Evolutionary conservation across 2,888 invertebrate genomes (phyloP).

Genomic region (Troglohyphantes excavatus): DNA sequence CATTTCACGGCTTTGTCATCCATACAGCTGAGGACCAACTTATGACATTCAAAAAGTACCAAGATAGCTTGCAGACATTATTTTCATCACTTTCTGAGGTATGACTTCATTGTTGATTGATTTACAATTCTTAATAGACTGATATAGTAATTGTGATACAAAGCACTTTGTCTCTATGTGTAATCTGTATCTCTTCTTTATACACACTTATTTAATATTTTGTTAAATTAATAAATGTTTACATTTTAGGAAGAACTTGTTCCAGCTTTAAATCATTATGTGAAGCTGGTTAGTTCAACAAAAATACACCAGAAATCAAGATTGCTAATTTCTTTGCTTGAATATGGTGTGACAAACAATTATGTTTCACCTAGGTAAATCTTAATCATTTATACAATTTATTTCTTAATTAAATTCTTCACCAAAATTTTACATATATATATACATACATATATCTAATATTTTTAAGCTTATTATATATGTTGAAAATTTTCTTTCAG

Average conservation of each 20-base stretch:
- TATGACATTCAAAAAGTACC: constrained; percentile 87
- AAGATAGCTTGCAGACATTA: constrained; percentile 87
- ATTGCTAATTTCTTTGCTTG: constrained; percentile 89
- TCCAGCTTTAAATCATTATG: constrained; percentile 88
- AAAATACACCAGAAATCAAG: constrained; percentile 90
- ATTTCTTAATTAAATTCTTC: too few relatives aligned
- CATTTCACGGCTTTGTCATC: constrained; percentile 93
- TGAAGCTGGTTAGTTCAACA: constrained; percentile 88
- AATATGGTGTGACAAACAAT: constrained; percentile 88
- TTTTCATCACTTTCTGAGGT: constrained; percentile 82
- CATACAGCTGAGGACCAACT: constrained; percentile 88
- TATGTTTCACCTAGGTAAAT: constrained; percentile 89
- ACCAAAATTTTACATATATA: too few relatives aligned
- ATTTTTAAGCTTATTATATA: too few relatives aligned
- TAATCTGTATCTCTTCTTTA: too few relatives aligned
- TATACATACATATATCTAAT: too few relatives aligned
- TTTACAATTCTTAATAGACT: not conserved
- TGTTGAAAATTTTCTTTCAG: constrained; percentile 83
- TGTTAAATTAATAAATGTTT: not conserved
- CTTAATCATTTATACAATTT: not conserved
- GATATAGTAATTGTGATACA: too few relatives aligned
- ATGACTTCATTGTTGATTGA: not conserved
- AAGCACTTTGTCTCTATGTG: too few relatives aligned
- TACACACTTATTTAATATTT: not conserved
- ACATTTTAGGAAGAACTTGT: constrained; percentile 87